A percentile compares a stretch with the other conserved stretches of the same genome.
Conservation (phyloP, 64 coral and sea anemone genomes). For the Montipora cactus region DNA sequence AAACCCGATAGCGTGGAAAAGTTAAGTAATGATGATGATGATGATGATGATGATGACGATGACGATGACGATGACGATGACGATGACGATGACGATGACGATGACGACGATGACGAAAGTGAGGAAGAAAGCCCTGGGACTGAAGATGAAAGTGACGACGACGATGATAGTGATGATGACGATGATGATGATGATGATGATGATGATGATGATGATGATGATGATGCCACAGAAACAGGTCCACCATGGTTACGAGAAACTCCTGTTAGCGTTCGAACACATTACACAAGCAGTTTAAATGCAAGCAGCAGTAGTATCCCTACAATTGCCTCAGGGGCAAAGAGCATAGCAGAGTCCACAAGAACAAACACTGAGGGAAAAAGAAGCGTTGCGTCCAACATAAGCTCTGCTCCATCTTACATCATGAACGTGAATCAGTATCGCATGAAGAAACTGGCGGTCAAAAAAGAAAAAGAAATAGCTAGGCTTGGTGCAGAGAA, state of each 20-base stretch:
- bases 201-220: slow-evolving; percentile 11
- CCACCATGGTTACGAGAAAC: background rate
- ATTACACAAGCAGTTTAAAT: slow-evolving; percentile 54
- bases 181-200: slow-evolving; percentile 11
- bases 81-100: background rate
- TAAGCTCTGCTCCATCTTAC: slow-evolving; percentile 47
- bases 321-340: slow-evolving; percentile 39
- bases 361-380: slow-evolving; percentile 2
- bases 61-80: background rate
- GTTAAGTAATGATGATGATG: slow-evolving; percentile 6
- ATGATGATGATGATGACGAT: background rate
- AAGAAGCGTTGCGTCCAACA: slow-evolving; percentile 2
- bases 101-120: background rate
- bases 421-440: slow-evolving; percentile 32
- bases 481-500: background rate
- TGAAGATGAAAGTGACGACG: slow-evolving; percentile 8
- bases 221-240: background rate
- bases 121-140: background rate
- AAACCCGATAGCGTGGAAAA: background rate
- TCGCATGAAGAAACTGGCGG: slow-evolving; percentile 50
- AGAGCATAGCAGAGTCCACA: slow-evolving; percentile 9
- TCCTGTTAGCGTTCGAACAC: slow-evolving; percentile 17
- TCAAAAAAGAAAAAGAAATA: slow-evolving; percentile 22
- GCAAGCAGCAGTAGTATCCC: slow-evolving; percentile 66
- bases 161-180: background rate